A percentile compares a stretch with the other conserved stretches of the same genome.
Evolutionary conservation across 1,140 invertebrate species (phyloP).

Genomic region (Aphelenchoides avenae): DNA sequence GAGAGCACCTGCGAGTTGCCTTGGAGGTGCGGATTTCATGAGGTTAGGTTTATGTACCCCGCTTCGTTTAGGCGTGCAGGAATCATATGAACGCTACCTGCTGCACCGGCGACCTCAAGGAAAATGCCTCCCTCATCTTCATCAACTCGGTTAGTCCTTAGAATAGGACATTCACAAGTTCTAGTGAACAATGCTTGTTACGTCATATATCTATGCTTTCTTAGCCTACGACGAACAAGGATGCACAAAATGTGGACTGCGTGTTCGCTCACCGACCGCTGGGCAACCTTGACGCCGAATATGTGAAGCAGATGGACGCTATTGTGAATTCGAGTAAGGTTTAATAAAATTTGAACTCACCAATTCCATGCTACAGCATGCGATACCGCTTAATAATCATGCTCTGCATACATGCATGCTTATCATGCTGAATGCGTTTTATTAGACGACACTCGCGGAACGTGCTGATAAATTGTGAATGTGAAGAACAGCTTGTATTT

Average conservation of each 20-base stretch:
- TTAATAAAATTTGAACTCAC: conserved; percentile 5
- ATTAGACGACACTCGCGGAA: too few species aligned
- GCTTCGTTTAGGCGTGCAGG: conserved; percentile 13
- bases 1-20: conserved; percentile 14
- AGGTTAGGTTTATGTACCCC: conserved; percentile 1
- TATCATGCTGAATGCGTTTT: too few species aligned
- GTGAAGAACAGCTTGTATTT: not conserved
- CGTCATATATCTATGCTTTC: not conserved
- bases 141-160: conserved; percentile 11
- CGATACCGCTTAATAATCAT: too few species aligned
- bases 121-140: conserved; percentile 18
- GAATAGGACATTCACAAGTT: not conserved
- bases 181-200: not conserved
- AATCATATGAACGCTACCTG: conserved; percentile 23
- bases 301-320: conserved; percentile 28
- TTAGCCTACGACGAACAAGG: conserved; percentile 26
- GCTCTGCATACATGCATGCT: conserved; percentile 8
- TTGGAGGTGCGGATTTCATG: conserved; percentile 5
- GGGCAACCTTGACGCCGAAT: conserved; percentile 24
- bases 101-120: conserved; percentile 17
- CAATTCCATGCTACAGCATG: too few species aligned
- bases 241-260: conserved; percentile 25
- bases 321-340: not conserved
- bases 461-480: too few species aligned
- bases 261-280: conserved; percentile 20